These are phyloP conservation scores for Frankliniella intonsa DNA, from an alignment of 2,888 invertebrate species.

Conservation along the genomic window DNA sequence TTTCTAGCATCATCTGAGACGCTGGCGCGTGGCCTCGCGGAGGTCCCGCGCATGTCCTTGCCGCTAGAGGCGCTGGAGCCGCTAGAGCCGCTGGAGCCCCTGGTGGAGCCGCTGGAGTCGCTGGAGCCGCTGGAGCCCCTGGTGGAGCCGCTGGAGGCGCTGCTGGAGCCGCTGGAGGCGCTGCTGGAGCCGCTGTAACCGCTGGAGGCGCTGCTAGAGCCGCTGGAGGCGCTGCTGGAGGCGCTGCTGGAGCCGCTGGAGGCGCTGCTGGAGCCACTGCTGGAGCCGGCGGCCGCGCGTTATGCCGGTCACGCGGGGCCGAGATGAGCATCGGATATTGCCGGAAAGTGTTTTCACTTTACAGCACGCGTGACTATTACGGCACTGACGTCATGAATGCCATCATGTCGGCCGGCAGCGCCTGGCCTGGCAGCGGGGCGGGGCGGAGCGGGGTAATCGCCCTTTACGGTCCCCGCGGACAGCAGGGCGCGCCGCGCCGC, in stretches of 20 bases:
- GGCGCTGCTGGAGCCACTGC: not conserved
- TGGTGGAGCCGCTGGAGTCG: not conserved
- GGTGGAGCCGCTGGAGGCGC: not conserved
- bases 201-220: no score
- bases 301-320: not conserved
- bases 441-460: no score
- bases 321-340: not conserved
- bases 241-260: no score
- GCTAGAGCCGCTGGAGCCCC: not conserved
- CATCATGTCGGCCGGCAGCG: not conserved
- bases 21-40: no score
- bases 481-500: no score
- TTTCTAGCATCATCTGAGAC: no score
- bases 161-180: not conserved
- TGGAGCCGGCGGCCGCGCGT: not conserved
- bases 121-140: not conserved
- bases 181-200: not conserved
- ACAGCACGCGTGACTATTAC: not conserved
- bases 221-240: no score
- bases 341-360: not conserved
- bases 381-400: no score
- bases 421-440: not conserved
- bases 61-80: no score
- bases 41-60: no score
- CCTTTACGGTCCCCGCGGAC: no score